These are phyloP conservation scores for Odontothrips loti DNA, from an alignment of 2,888 invertebrate species.

Conservation along the genomic window DNA sequence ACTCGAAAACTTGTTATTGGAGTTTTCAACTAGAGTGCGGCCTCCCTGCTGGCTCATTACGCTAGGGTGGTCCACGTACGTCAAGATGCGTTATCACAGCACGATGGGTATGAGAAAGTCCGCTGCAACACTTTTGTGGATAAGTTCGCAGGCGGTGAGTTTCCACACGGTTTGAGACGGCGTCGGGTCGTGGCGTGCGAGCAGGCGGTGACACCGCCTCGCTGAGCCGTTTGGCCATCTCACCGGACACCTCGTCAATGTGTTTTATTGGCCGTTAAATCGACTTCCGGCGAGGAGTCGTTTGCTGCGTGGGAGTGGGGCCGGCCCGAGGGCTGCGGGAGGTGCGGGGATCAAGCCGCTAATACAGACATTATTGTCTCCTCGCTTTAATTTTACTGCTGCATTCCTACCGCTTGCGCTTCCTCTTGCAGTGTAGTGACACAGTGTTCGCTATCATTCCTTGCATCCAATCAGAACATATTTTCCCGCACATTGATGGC, in stretches of 20 bases:
- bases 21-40: constrained; percentile 2
- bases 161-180: no score
- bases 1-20: constrained; percentile 14
- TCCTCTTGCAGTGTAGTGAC: neutral
- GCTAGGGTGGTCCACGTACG: neutral
- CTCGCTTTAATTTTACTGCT: neutral
- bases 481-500: neutral
- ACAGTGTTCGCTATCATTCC: neutral
- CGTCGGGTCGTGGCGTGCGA: neutral
- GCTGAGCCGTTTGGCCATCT: neutral
- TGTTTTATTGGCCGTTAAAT: constrained; percentile 19
- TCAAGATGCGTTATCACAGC: neutral
- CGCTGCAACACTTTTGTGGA: no score
- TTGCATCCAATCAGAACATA: neutral
- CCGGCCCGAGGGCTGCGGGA: neutral
- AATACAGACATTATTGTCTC: no score
- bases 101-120: no score
- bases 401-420: neutral
- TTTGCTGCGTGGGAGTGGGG: neutral
- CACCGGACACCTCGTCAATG: constrained; percentile 13
- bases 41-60: neutral
- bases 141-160: no score
- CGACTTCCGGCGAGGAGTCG: neutral
- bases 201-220: neutral
- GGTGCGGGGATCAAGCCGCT: no score